Evolutionary conservation across 2,888 invertebrate species (phyloP).

Genomic region (Eilema sororculum): DNA sequence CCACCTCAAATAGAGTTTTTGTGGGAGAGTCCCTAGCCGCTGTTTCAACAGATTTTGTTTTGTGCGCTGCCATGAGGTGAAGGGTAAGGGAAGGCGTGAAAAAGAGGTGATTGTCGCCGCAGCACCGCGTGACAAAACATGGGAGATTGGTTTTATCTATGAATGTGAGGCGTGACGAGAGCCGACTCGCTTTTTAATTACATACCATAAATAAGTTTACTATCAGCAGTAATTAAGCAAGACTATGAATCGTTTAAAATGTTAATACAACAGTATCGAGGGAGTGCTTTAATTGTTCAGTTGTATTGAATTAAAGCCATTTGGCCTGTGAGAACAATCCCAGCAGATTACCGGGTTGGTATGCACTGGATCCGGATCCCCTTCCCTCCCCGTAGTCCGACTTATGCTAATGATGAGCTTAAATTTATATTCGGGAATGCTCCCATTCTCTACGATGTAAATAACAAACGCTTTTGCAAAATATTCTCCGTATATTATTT

Average conservation of each 20-base stretch:
- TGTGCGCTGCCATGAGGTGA: too few relatives aligned
- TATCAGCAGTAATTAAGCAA: neutral
- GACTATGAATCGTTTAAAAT: conserved; percentile 1
- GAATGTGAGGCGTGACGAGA: too few relatives aligned
- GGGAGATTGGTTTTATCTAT: too few relatives aligned
- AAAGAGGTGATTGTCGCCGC: too few relatives aligned
- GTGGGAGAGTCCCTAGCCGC: too few relatives aligned
- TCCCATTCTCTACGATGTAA: conserved; percentile 38
- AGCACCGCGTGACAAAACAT: too few relatives aligned
- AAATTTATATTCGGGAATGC: conserved; percentile 56
- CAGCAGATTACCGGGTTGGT: conserved; percentile 5
- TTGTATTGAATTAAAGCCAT: conserved; percentile 63
- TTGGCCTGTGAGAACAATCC: conserved; percentile 33
- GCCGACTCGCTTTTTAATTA: too few relatives aligned
- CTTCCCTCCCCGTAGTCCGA: conserved; percentile 27
- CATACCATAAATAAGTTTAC: neutral
- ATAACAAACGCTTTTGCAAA: conserved; percentile 32
- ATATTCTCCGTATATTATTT: conserved; percentile 24
- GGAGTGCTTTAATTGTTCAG: conserved; percentile 56
- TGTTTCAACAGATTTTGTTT: too few relatives aligned
- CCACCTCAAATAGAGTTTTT: too few relatives aligned
- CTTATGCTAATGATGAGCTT: conserved; percentile 63
- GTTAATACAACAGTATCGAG: conserved; percentile 42
- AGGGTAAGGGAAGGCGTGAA: too few relatives aligned
- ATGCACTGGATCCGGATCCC: conserved; percentile 19